Evolutionary conservation across 1,140 invertebrate genomes (phyloP).

Genomic region (Leptinotarsa lineolata): DNA sequence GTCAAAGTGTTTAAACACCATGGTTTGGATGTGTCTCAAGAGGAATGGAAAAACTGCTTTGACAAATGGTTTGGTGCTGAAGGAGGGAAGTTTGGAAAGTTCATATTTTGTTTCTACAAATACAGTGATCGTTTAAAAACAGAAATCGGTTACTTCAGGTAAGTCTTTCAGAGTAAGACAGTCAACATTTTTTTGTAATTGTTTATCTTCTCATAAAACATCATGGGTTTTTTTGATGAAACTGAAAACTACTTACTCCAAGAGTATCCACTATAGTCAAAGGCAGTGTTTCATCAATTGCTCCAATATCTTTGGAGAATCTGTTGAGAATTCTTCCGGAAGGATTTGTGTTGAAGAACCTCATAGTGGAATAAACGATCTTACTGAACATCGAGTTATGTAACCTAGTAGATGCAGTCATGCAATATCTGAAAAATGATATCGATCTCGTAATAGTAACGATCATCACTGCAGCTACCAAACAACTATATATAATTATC

Average conservation of each 20-base stretch:
- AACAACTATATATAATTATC: slow-evolving; percentile 78
- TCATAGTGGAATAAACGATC: slow-evolving; percentile 80
- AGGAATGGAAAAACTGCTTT: too few species aligned
- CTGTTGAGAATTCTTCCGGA: slow-evolving; percentile 70
- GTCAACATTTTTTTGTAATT: too few species aligned
- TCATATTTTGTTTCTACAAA: too few species aligned
- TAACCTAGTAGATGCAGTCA: slow-evolving; percentile 63
- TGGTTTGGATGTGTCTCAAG: too few species aligned
- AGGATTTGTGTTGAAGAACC: slow-evolving; percentile 88
- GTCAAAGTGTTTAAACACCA: too few species aligned
- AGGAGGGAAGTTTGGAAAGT: too few species aligned
- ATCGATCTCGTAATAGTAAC: slow-evolving; percentile 68
- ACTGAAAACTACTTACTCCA: slow-evolving; percentile 44
- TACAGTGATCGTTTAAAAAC: too few species aligned
- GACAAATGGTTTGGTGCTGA: too few species aligned
- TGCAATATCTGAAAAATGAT: slow-evolving; percentile 74
- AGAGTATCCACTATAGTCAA: slow-evolving; percentile 75
- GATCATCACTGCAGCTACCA: slow-evolving; percentile 76
- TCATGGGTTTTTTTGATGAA: too few species aligned
- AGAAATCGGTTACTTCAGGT: too few species aligned
- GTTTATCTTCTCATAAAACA: too few species aligned
- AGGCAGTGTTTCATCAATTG: slow-evolving; percentile 78
- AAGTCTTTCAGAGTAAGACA: too few species aligned
- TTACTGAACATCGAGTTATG: slow-evolving; percentile 85
- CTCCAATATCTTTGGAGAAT: slow-evolving; percentile 77